Base-by-base conservation (phyloP, 2,888 invertebrate genomes). In the Chloromyia formosa region DNA sequence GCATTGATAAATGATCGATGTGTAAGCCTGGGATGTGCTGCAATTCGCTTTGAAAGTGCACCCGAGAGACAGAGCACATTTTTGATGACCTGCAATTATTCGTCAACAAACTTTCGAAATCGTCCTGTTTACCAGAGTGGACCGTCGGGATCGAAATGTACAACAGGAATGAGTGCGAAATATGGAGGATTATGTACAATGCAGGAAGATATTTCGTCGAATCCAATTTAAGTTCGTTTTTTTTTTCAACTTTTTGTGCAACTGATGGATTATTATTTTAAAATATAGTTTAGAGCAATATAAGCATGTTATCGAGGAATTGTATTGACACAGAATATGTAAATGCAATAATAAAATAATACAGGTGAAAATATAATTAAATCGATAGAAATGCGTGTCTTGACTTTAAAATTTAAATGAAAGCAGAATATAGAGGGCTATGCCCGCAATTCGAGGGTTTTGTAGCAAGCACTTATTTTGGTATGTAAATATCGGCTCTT, bases 41-140 rank as follows among this genome's bases (percentile, higher is more conserved):
- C 75, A 16, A 75, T 76, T 72, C 56, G 71, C 9, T 77, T 64
- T 49, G 42, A 68, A 16, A 62, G 60, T 20, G 56, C 53, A 54
- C 71, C 72, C 10, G 18, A 1, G n/a, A 60, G 62, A 18, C 42
- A 35, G 4, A 74, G 73, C 20, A 72, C 64, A 27, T 74, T 75
- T 62, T 45, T 76, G 53, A 73, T 77, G 66, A 75, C 77, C 9
- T 78, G 78, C 64, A 79, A 80, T 61, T 80, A 80, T 62, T 74
- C 79, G 0, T 75, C 74, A 20, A 80, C 78, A 7, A 80, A 80
- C 71, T 72, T 80, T 16, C 54, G 14, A 0, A 58, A 72, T n/a
- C 18, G 12, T n/a, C 72, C 75, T 20, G 73, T 80, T 1, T 80
- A 80, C 61, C 69, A 7, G 1, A 69, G 73, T 7, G 80, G 80